Conservation (phyloP, 1,140 invertebrate species). For the Neodiprion pinetum region DNA sequence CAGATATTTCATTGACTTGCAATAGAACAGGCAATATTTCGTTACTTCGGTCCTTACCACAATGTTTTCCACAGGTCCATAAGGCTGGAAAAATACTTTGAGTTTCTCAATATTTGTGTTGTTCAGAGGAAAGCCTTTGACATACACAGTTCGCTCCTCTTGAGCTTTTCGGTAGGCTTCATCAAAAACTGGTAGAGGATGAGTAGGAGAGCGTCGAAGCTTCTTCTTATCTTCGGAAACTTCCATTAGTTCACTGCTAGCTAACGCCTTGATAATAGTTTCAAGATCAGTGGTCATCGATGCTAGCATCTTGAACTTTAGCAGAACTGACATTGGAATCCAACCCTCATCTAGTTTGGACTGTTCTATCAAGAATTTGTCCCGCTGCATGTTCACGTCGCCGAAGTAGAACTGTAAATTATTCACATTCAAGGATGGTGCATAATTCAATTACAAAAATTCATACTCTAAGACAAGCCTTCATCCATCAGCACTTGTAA, state of each 20-base stretch:
- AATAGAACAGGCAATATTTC: background rate
- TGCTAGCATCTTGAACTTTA: slow-evolving; percentile 89
- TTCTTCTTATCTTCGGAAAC: slow-evolving; percentile 83
- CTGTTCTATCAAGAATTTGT: slow-evolving; percentile 89
- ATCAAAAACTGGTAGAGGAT: slow-evolving; percentile 84
- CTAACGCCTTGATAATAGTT: slow-evolving; percentile 77
- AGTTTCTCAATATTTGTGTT: slow-evolving; percentile 75
- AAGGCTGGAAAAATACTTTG: slow-evolving; percentile 75
- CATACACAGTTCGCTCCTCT: slow-evolving; percentile 79
- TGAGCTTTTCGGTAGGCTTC: slow-evolving; percentile 83
- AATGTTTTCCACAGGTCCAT: slow-evolving; percentile 79
- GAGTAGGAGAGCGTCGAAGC: slow-evolving; percentile 77
- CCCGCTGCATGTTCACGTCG: slow-evolving; percentile 86
- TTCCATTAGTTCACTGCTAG: slow-evolving; percentile 81
- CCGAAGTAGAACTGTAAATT: slow-evolving; percentile 78
- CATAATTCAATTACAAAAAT: background rate
- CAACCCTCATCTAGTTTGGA: slow-evolving; percentile 85
- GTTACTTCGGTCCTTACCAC: slow-evolving; percentile 60
- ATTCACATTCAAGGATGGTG: background rate
- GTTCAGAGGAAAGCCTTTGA: slow-evolving; percentile 83
- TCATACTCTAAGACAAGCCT: background rate
- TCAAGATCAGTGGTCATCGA: slow-evolving; percentile 72
- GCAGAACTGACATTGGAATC: slow-evolving; percentile 83
- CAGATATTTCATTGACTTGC: background rate
- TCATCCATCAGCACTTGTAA: background rate